phyloP scores from a whole-genome alignment of 1,140 invertebrate species.

The Polypedilum vanderplanki region DNA sequence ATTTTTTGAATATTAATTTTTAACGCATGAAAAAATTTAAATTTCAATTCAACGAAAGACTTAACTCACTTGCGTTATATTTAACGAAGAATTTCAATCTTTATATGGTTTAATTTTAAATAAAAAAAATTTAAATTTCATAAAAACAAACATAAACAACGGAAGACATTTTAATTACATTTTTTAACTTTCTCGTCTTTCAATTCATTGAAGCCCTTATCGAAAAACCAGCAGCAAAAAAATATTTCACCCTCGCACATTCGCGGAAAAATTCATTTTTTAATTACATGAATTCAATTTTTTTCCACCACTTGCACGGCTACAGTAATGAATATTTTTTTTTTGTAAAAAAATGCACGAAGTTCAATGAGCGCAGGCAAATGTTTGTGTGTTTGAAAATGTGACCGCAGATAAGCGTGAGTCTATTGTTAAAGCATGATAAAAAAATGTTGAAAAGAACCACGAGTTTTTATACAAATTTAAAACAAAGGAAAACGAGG shows the following conservation, averaged over 20 bases:
- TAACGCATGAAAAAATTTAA: no score
- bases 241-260: neutral
- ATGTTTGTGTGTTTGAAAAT: constrained; percentile 28
- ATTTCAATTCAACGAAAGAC: no score
- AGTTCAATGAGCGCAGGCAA: neutral
- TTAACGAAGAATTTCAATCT: no score
- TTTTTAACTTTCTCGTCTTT: neutral
- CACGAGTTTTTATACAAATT: neutral
- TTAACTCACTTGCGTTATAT: no score
- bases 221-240: neutral
- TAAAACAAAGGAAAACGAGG: constrained; percentile 1
- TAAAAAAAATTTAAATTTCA: no score
- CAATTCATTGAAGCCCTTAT: constrained; percentile 1
- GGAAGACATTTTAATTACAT: no score
- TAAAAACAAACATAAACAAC: no score
- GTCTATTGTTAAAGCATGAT: neutral
- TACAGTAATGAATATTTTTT: neutral
- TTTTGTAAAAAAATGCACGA: neutral
- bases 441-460: constrained; percentile 1
- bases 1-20: no score
- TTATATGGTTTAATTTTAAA: no score
- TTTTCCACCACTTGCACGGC: neutral
- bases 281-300: neutral
- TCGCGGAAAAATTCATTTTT: neutral
- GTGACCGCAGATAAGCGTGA: constrained; percentile 26